These are phyloP conservation scores for Caenorhabditis doughertyi DNA, from an alignment of 2,888 invertebrate species.

Conservation along the genomic window DNA sequence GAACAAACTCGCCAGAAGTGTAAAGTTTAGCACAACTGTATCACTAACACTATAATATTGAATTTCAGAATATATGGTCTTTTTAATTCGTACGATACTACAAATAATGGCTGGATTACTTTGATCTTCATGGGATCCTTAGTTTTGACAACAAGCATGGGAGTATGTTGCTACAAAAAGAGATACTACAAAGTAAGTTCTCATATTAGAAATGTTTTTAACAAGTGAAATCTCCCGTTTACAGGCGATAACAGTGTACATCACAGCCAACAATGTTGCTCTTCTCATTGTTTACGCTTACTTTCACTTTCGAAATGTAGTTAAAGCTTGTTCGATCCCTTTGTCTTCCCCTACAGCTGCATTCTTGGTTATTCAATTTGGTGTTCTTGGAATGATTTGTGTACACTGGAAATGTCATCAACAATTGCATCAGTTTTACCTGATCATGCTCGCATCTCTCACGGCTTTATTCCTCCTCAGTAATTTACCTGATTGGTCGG, in stretches of 20 bases:
- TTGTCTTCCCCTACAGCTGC: constrained; percentile 25
- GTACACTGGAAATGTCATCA: constrained; percentile 49
- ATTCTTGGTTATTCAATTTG: constrained; percentile 49
- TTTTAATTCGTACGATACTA: constrained; percentile 45
- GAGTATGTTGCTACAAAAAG: constrained; percentile 40
- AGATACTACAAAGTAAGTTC: constrained; percentile 37
- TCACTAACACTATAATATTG: neutral
- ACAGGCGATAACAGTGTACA: constrained; percentile 29
- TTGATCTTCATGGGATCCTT: constrained; percentile 32
- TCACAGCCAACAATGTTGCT: constrained; percentile 22
- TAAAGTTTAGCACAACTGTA: neutral
- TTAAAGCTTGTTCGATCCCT: constrained; percentile 15
- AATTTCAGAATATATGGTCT: constrained; percentile 47
- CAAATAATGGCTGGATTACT: constrained; percentile 12
- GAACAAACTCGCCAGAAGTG: constrained; percentile 8
- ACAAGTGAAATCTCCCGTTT: neutral
- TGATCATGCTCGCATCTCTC: constrained; percentile 47
- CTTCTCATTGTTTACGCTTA: constrained; percentile 30
- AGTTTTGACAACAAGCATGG: constrained; percentile 25
- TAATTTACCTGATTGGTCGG: constrained; percentile 55
- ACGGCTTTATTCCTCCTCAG: constrained; percentile 46
- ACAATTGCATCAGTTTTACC: constrained; percentile 44
- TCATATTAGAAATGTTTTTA: too few relatives aligned
- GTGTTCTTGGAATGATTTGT: constrained; percentile 37
- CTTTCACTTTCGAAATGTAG: constrained; percentile 24